Evolutionary conservation across 2,797 vertebrate genomes (phyloP).

Genomic region (Sebastes dallii): DNA sequence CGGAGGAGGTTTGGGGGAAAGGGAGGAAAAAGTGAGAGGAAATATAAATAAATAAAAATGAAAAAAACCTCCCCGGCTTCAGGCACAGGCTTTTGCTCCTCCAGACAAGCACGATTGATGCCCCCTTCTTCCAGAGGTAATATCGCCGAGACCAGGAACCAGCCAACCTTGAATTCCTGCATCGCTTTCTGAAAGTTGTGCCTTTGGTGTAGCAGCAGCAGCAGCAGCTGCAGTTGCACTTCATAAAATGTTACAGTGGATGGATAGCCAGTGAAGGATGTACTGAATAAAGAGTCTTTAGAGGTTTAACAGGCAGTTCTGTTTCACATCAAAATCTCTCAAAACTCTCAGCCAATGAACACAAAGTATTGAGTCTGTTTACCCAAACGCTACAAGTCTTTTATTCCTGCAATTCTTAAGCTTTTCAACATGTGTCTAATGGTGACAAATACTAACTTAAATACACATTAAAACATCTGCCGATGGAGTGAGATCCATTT

Average conservation of each 20-base stretch:
- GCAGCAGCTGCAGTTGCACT: conserved; percentile 68
- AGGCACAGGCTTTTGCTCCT: conserved; percentile 49
- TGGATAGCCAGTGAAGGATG: conserved; percentile 69
- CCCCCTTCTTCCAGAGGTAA: conserved; percentile 62
- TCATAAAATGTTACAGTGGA: conserved; percentile 74
- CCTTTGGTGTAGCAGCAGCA: conserved; percentile 53
- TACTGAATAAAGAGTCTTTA: conserved; percentile 63
- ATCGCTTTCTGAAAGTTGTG: conserved; percentile 61
- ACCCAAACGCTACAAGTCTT: not conserved
- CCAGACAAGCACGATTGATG: conserved; percentile 68
- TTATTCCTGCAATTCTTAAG: conserved; percentile 1
- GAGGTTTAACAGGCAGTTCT: conserved; percentile 63
- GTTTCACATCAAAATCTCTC: conserved; percentile 51
- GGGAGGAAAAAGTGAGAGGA: not conserved
- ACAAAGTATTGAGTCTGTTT: not conserved
- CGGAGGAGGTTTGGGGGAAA: not conserved
- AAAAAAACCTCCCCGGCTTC: conserved; percentile 17
- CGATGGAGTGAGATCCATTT: not conserved
- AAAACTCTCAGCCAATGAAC: conserved; percentile 33
- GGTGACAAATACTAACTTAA: not conserved
- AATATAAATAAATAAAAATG: conserved; percentile 40
- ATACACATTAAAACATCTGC: not conserved
- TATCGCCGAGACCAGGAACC: conserved; percentile 64
- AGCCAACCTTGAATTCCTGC: conserved; percentile 76
- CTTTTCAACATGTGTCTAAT: not conserved